phyloP scores from a whole-genome alignment of 2,797 vertebrate species.

The Adrianichthys oophorus region DNA sequence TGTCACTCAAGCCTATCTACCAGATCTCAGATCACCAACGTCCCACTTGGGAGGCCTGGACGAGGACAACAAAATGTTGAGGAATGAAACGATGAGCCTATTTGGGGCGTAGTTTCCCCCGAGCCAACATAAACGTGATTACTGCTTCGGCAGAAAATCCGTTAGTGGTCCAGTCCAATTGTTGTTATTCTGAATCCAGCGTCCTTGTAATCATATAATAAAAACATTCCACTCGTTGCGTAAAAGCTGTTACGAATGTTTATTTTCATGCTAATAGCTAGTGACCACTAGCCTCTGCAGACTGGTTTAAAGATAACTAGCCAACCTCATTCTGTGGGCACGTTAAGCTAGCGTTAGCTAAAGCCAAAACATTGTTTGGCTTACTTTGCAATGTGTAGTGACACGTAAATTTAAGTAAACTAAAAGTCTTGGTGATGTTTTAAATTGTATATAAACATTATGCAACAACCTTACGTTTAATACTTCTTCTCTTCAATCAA shows the following conservation, averaged over 20 bases:
- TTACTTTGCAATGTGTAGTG: conserved; percentile 31
- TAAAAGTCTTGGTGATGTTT: too few species aligned
- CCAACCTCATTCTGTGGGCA: conserved; percentile 15
- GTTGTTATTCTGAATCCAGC: not conserved
- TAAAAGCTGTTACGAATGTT: conserved; percentile 6
- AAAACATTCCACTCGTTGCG: not conserved
- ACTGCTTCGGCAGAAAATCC: too few species aligned
- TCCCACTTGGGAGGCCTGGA: conserved; percentile 61
- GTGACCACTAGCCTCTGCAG: conserved; percentile 30
- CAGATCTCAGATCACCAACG: not conserved
- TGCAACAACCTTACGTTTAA: conserved; percentile 23
- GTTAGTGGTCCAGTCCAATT: not conserved
- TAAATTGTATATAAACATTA: conserved; percentile 14
- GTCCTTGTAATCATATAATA: not conserved
- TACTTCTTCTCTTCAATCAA: conserved; percentile 22
- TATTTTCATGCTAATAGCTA: conserved; percentile 36
- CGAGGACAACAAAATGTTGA: conserved; percentile 34
- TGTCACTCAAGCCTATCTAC: conserved; percentile 2
- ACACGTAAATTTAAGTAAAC: too few species aligned
- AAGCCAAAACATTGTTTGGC: conserved; percentile 8
- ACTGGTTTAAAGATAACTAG: conserved; percentile 52
- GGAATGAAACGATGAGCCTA: not conserved
- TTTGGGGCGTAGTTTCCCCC: not conserved
- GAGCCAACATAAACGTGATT: not conserved
- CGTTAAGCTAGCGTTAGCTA: conserved; percentile 19